Evolutionary conservation across 2,888 invertebrate species (phyloP).

Genomic region (Mesochorus sp.): DNA sequence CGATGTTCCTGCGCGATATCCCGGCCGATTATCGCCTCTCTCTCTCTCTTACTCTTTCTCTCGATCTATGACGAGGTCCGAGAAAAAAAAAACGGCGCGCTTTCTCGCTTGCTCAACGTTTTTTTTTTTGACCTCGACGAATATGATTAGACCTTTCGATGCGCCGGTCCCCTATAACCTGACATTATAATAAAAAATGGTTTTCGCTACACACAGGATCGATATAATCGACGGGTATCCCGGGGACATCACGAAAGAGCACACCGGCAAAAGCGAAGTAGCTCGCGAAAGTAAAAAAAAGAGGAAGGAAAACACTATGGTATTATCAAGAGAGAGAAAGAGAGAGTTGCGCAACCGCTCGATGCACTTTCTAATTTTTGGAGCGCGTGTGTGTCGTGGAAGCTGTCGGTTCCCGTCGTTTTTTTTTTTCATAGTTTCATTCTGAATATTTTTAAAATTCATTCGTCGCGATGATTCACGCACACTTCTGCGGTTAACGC

Average conservation of each 20-base stretch:
- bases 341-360: slow-evolving; percentile 21
- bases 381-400: background rate
- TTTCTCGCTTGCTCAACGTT: slow-evolving; percentile 42
- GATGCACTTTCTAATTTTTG: slow-evolving; percentile 56
- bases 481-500: background rate
- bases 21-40: slow-evolving; percentile 34
- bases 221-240: slow-evolving; percentile 31
- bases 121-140: slow-evolving; percentile 39
- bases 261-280: slow-evolving; percentile 16
- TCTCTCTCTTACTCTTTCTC: slow-evolving; percentile 39
- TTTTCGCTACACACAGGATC: slow-evolving; percentile 24
- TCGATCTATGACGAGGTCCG: background rate
- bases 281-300: slow-evolving; percentile 22
- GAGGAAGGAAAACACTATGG: no score
- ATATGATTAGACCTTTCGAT: slow-evolving; percentile 46
- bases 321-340: background rate
- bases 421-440: background rate
- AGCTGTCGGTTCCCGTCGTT: background rate
- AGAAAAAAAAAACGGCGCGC: slow-evolving; percentile 15
- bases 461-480: slow-evolving; percentile 30
- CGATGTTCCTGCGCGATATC: slow-evolving; percentile 34
- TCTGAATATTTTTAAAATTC: slow-evolving; percentile 1
- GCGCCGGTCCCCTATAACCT: slow-evolving; percentile 24
- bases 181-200: slow-evolving; percentile 47
- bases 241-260: slow-evolving; percentile 12